Evolutionary conservation across 2,888 invertebrate genomes (phyloP), one percentile per base, ranked within the genome.

Genomic region (Toxonevra muliebris): DNA sequence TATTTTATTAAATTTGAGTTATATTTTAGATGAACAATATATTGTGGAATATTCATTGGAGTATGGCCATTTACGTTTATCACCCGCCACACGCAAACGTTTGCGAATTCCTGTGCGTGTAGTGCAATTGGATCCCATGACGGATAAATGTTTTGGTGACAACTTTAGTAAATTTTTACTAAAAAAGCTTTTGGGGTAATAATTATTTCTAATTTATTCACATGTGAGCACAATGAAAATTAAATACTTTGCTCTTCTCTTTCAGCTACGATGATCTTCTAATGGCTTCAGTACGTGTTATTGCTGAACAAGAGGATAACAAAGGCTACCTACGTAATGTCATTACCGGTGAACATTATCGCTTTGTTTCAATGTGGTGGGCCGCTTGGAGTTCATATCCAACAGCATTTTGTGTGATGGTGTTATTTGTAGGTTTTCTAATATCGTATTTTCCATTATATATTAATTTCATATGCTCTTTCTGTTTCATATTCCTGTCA

Each of bases 11-110:
- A 30, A 78, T 69, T 75, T 61, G 71, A 71, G 0, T 74, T 77
- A 66, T 74, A 75, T 17, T 60, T 76, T 54, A 89, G 95, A 95
- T 77, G 96, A 97, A 79, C 94, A 96, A 80, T 98, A 98, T 83
- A 97, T 98, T 59, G 93, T 98, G 2, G 99, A 99, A 85, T 99
- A 98, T 87, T 95, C 98, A 0, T 86, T 98, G 74, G 97, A 99
- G 84, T 98, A 98, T 84, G 99, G 99, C 0, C 95, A 98, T 83
- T 87, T 99, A 42, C 90, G 98, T 0, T 87, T 99, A 7, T 95
- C 95, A 3, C 93, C 95, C 0, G 90, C 90, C 61, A 94, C 96
- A 0, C 89, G 99, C 9, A 90, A 93, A 67, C 90, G 92, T 52
- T 88, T 98, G 41, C 94, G 95, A 82, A 96, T 99, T 75, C 95